Evolutionary conservation across 2,113 vertebrate genomes (phyloP).

Genomic region (Halichoerus grypus): DNA sequence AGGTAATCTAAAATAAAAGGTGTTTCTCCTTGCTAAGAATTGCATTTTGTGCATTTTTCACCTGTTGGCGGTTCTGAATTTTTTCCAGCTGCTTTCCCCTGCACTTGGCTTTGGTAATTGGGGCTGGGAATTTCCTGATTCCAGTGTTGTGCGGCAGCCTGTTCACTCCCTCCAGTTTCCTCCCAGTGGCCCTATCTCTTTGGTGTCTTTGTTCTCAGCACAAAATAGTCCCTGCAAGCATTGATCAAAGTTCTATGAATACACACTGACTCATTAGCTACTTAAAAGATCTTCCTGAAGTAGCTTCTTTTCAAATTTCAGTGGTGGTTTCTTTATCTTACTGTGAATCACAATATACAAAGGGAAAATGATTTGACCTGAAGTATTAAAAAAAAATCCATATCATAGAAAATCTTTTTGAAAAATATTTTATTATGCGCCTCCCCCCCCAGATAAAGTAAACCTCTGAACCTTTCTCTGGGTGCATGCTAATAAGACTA

Average conservation of each 20-base stretch:
- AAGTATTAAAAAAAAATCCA: background rate
- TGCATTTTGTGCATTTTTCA: constrained; percentile 35
- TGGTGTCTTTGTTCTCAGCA: constrained; percentile 85
- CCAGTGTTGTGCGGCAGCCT: constrained; percentile 24
- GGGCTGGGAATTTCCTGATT: constrained; percentile 61
- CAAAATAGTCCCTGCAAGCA: constrained; percentile 71
- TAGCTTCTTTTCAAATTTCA: constrained; percentile 54
- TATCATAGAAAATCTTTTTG: constrained; percentile 44
- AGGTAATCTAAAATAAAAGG: constrained; percentile 22
- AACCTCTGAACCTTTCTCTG: background rate
- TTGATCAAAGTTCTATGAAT: constrained; percentile 80
- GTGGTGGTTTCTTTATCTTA: constrained; percentile 45
- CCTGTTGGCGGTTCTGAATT: background rate
- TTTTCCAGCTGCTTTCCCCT: background rate
- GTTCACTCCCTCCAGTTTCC: constrained; percentile 70
- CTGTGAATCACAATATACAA: constrained; percentile 47
- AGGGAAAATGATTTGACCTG: constrained; percentile 48
- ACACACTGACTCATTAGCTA: constrained; percentile 82
- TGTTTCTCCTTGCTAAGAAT: background rate
- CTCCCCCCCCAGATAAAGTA: background rate
- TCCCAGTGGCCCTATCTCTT: constrained; percentile 74
- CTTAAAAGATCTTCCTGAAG: constrained; percentile 78
- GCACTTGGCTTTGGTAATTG: constrained; percentile 14
- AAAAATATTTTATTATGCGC: constrained; percentile 26
- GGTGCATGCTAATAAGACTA: background rate